phyloP scores from a whole-genome alignment of 2,888 invertebrate species.

The Caenorhabditis doughertyi region DNA sequence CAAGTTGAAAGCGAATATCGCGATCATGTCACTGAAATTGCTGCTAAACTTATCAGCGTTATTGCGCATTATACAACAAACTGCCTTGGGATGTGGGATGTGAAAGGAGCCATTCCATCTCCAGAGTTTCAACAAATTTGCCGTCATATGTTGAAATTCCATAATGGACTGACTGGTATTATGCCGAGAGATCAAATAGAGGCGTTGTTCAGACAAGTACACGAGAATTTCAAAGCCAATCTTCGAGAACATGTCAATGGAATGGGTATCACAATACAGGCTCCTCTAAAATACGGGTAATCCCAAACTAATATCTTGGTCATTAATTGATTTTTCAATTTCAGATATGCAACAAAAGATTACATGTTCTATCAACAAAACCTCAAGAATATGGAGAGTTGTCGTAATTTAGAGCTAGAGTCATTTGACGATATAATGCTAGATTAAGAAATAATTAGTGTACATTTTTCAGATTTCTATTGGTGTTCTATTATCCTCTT shows the following conservation, averaged over 20 bases:
- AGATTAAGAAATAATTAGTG: slow-evolving; percentile 22
- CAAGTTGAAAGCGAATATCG: slow-evolving; percentile 84
- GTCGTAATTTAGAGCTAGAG: slow-evolving; percentile 67
- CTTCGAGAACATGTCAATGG: slow-evolving; percentile 73
- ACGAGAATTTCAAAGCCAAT: slow-evolving; percentile 78
- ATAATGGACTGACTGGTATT: slow-evolving; percentile 79
- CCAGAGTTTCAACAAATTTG: slow-evolving; percentile 85
- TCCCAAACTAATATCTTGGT: neutral
- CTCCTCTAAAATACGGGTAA: slow-evolving; percentile 79
- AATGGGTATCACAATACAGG: slow-evolving; percentile 79
- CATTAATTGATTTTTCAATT: slow-evolving; percentile 5
- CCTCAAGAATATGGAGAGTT: slow-evolving; percentile 68
- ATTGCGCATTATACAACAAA: slow-evolving; percentile 91
- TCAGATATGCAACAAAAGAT: slow-evolving; percentile 72
- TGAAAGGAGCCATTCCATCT: slow-evolving; percentile 93
- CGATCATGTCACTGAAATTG: slow-evolving; percentile 94
- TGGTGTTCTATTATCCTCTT: slow-evolving; percentile 2
- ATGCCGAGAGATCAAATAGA: slow-evolving; percentile 76
- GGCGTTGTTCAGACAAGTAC: slow-evolving; percentile 71
- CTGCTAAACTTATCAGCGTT: slow-evolving; percentile 92
- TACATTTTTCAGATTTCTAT: slow-evolving; percentile 6
- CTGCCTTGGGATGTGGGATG: slow-evolving; percentile 92
- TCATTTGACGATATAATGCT: slow-evolving; percentile 67
- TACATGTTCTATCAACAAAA: slow-evolving; percentile 71
- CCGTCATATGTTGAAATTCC: slow-evolving; percentile 86